These are phyloP conservation scores for Crotalus viridis DNA, from an alignment of 2,113 vertebrate genomes.

Conservation along the genomic window DNA sequence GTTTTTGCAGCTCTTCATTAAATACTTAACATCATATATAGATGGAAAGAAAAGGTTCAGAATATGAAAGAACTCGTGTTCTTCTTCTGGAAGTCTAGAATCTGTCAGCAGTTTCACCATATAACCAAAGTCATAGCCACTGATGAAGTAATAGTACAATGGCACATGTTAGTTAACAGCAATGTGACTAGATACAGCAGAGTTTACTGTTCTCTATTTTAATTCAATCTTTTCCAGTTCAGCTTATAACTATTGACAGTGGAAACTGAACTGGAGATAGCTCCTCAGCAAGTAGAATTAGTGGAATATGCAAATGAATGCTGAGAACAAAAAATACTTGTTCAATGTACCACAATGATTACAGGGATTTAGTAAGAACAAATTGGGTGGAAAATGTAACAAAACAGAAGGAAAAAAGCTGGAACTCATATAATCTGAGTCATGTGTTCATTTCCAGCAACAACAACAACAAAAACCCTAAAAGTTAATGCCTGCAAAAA, in stretches of 20 bases:
- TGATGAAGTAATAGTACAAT: constrained; percentile 57
- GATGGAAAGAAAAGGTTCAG: constrained; percentile 97
- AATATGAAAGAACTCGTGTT: constrained; percentile 97
- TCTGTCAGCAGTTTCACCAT: constrained; percentile 97
- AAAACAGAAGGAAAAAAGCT: background rate
- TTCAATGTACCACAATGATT: background rate
- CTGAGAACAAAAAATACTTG: background rate
- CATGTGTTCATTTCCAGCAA: background rate
- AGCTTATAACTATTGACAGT: background rate
- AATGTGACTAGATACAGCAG: background rate
- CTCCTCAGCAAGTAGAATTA: background rate
- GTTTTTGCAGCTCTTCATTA: constrained; percentile 99
- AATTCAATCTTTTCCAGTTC: background rate
- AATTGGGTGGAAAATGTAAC: background rate
- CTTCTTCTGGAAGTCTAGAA: constrained; percentile 91
- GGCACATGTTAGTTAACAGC: background rate
- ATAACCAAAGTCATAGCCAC: constrained; percentile 98
- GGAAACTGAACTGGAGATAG: background rate
- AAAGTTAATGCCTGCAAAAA: background rate
- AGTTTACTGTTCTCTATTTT: background rate
- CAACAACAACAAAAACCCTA: background rate
- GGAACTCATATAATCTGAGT: background rate
- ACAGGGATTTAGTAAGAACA: background rate
- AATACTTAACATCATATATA: constrained; percentile 96
- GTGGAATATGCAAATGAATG: background rate